Percentiles rank a stretch among this genome's conserved stretches.
These are phyloP conservation scores for Sylvia atricapilla DNA, from an alignment of 2,113 vertebrate species.

Conservation along the genomic window DNA sequence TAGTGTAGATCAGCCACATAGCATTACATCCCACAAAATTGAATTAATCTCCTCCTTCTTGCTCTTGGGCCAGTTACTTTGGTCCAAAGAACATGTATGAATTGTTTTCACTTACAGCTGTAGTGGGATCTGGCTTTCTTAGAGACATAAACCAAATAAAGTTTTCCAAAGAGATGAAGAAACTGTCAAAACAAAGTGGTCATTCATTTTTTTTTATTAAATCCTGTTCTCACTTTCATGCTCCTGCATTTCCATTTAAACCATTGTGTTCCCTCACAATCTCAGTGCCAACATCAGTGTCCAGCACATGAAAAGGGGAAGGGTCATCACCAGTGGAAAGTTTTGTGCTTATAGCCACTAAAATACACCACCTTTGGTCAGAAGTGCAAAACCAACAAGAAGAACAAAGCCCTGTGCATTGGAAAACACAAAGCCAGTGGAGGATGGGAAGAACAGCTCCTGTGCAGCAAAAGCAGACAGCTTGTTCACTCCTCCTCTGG, in stretches of 20 bases:
- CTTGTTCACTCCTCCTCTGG: constrained; percentile 6
- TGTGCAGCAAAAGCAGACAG: background rate
- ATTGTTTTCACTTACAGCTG: background rate
- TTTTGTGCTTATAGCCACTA: background rate
- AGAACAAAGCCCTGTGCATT: background rate
- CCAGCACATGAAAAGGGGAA: background rate
- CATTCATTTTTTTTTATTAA: background rate
- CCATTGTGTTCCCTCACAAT: background rate
- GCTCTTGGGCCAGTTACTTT: background rate
- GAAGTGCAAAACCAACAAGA: background rate
- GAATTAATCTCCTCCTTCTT: background rate
- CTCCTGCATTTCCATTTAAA: background rate
- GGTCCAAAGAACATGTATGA: background rate
- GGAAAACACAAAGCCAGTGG: background rate
- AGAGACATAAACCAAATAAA: background rate
- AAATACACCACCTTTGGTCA: background rate
- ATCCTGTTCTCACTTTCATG: background rate
- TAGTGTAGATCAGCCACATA: fast-evolving
- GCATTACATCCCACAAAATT: background rate
- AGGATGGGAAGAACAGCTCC: background rate
- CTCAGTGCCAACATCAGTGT: background rate
- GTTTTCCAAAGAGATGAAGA: background rate
- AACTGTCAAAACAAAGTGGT: background rate
- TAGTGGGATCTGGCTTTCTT: background rate
- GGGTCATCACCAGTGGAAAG: background rate